Conservation (phyloP, 2,888 invertebrate genomes). For the Stramonita haemastoma region DNA sequence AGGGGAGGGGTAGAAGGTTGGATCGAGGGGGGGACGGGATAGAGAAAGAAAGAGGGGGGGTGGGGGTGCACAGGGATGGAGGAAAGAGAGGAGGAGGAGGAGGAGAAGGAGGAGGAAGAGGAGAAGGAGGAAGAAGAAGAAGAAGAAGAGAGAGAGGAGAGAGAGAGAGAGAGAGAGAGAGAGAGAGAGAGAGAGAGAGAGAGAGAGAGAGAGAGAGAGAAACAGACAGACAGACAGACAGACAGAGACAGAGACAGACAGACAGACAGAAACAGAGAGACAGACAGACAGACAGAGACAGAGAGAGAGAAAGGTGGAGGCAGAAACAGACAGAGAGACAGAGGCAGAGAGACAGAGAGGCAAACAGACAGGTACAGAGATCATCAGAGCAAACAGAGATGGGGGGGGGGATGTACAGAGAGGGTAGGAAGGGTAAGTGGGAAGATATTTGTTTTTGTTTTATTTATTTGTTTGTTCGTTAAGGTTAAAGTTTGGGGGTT, state of each 20-base stretch:
- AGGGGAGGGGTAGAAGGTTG: not conserved
- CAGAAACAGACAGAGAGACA: not conserved
- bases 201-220: too few species aligned
- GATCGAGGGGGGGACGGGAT: not conserved
- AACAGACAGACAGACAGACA: too few species aligned
- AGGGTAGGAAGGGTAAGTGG: not conserved
- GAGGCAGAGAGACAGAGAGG: not conserved
- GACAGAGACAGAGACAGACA: not conserved
- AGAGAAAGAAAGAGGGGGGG: not conserved
- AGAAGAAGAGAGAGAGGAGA: not conserved
- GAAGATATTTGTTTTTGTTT: too few species aligned
- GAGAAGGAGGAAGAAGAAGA: not conserved
- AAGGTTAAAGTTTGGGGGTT: too few species aligned
- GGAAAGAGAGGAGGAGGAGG: not conserved
- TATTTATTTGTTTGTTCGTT: too few species aligned
- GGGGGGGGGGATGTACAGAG: not conserved
- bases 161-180: not conserved
- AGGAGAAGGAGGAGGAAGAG: not conserved
- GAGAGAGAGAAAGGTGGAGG: not conserved
- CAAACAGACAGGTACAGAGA: not conserved
- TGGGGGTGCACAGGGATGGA: not conserved
- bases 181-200: not conserved
- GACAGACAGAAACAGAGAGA: not conserved
- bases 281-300: not conserved
- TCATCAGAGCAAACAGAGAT: not conserved